Percentiles rank a stretch among this genome's conserved stretches.
These are phyloP conservation scores for Malthinus seriepunctatus DNA, from an alignment of 2,888 invertebrate genomes.

Conservation along the genomic window DNA sequence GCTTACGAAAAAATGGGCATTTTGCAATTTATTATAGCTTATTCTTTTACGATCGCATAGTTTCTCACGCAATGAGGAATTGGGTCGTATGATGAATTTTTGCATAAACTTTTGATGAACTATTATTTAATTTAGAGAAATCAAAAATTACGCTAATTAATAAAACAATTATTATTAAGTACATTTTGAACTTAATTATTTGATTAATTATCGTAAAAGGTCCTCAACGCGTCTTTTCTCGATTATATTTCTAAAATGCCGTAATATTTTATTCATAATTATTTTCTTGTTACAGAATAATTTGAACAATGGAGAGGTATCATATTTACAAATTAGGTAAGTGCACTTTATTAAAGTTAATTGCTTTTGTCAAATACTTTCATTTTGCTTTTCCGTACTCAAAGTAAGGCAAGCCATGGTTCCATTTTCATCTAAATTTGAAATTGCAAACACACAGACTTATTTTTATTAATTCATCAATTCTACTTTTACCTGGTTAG, in stretches of 20 bases:
- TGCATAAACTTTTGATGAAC: neutral
- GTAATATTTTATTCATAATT: neutral
- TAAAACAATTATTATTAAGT: neutral
- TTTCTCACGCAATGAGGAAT: constrained; percentile 29
- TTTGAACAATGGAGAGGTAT: constrained; percentile 39
- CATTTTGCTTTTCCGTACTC: neutral
- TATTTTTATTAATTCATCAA: too few species aligned
- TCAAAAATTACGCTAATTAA: neutral
- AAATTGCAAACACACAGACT: too few species aligned
- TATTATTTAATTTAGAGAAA: neutral
- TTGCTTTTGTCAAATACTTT: constrained; percentile 5
- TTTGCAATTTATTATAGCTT: neutral
- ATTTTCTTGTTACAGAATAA: constrained; percentile 37
- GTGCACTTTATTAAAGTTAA: constrained; percentile 11
- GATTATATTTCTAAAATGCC: neutral
- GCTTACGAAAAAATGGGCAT: neutral
- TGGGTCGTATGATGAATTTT: constrained; percentile 34
- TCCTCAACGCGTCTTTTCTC: too few species aligned
- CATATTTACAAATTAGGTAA: constrained; percentile 46
- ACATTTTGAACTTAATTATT: too few species aligned
- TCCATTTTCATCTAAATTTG: too few species aligned
- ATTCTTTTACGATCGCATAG: constrained; percentile 12
- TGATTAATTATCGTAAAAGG: too few species aligned
- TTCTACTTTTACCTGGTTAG: too few species aligned
- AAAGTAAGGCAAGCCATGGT: too few species aligned